These are phyloP conservation scores for Elymnias hypermnestra DNA, from an alignment of 1,140 invertebrate genomes.

Conservation along the genomic window DNA sequence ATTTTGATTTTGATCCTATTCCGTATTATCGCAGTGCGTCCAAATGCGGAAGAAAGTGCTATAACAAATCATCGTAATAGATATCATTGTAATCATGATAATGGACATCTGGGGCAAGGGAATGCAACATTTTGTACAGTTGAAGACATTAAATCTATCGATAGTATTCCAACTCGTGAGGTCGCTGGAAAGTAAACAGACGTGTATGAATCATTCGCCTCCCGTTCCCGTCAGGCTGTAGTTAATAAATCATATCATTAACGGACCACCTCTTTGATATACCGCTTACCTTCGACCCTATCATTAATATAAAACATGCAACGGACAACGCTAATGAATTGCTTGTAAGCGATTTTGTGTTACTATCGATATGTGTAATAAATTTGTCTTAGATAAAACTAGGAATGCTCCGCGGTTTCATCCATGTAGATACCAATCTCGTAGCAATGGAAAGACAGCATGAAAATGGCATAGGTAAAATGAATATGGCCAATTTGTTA, in stretches of 20 bases:
- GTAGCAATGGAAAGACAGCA: too few species aligned
- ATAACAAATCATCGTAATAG: constrained; percentile 1
- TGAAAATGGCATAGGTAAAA: too few species aligned
- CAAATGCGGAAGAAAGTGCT: too few species aligned
- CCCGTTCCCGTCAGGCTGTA: constrained; percentile 11
- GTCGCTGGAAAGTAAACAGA: constrained; percentile 40
- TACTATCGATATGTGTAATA: too few species aligned
- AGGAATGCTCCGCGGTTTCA: too few species aligned
- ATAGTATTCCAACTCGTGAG: constrained; percentile 31
- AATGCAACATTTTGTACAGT: constrained; percentile 4
- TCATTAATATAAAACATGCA: constrained; percentile 46
- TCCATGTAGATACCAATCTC: too few species aligned
- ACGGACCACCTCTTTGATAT: constrained; percentile 49
- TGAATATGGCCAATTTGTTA: too few species aligned
- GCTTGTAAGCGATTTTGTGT: constrained; percentile 27
- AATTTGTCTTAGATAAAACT: too few species aligned
- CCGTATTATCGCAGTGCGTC: too few species aligned
- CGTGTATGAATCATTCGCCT: constrained; percentile 34
- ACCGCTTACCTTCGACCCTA: constrained; percentile 64
- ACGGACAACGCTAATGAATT: constrained; percentile 50
- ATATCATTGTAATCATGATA: constrained; percentile 3
- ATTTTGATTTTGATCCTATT: too few species aligned
- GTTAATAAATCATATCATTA: constrained; percentile 30
- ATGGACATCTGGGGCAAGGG: neutral
- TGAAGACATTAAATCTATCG: constrained; percentile 7